Conservation (phyloP, 2,888 invertebrate genomes). For the Acronicta alni region DNA sequence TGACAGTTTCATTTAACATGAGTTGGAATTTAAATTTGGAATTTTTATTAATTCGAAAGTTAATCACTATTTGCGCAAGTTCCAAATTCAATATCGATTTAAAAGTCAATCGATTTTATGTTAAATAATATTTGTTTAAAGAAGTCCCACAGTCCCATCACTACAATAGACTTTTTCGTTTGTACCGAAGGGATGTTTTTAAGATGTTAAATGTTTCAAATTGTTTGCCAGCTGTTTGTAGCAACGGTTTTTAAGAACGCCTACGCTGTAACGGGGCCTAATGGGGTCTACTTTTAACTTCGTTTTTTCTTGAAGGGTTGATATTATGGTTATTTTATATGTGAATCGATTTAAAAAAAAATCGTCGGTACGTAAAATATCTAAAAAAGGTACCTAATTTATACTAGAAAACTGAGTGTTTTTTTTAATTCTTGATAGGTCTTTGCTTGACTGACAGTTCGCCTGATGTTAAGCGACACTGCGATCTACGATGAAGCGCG, state of each 20-base stretch:
- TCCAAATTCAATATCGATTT: conserved; percentile 9
- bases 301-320: background rate
- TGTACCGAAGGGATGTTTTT: conserved; percentile 42
- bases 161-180: conserved; percentile 47
- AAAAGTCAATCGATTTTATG: conserved; percentile 14
- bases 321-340: no score
- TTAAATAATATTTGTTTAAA: conserved; percentile 13
- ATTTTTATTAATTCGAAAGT: conserved; percentile 7
- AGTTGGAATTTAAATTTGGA: conserved; percentile 6
- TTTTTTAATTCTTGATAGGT: no score
- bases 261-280: conserved; percentile 15
- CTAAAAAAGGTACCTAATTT: no score
- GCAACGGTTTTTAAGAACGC: conserved; percentile 18
- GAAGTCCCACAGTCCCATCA: conserved; percentile 20
- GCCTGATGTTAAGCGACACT: no score
- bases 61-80: background rate
- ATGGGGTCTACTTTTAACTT: conserved; percentile 13
- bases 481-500: no score
- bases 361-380: no score
- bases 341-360: no score
- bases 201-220: conserved; percentile 55
- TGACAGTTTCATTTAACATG: conserved; percentile 12
- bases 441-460: no score
- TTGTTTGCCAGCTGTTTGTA: conserved; percentile 50
- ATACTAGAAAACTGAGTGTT: no score